phyloP scores from a whole-genome alignment of 2,888 invertebrate species.

The Rhaphigaster nebulosa region DNA sequence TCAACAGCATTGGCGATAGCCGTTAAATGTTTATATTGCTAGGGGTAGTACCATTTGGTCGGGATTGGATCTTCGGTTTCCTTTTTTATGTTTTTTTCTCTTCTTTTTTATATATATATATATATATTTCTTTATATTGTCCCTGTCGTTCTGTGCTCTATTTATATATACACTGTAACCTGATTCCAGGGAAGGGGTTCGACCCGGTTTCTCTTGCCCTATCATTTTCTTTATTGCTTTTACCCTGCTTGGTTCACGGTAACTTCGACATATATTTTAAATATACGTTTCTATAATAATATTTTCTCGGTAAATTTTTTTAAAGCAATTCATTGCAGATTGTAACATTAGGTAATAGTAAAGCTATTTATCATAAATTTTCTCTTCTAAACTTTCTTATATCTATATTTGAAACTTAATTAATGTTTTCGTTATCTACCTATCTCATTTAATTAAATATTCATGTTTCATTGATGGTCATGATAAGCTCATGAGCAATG shows the following conservation, averaged over 20 bases:
- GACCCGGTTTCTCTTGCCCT: neutral
- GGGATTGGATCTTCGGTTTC: neutral
- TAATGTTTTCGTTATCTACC: too few species aligned
- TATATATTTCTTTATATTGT: constrained; percentile 16
- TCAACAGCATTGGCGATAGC: neutral
- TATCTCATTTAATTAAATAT: too few species aligned
- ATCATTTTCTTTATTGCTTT: neutral
- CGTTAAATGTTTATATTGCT: neutral
- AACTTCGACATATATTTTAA: neutral
- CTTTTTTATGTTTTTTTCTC: neutral
- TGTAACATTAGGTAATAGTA: neutral
- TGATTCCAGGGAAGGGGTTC: neutral
- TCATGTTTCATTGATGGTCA: too few species aligned
- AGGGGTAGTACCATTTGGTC: neutral
- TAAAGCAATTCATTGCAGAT: neutral
- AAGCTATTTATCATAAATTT: too few species aligned
- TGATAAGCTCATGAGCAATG: too few species aligned
- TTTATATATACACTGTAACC: neutral
- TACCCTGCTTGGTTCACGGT: neutral
- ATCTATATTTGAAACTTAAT: too few species aligned
- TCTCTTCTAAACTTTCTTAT: too few species aligned
- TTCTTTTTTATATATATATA: neutral
- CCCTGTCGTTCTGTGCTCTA: neutral
- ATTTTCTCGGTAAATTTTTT: neutral
- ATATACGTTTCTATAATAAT: neutral